Evolutionary conservation across 2,113 vertebrate species (phyloP).

Genomic region (Nycticebus coucang): DNA sequence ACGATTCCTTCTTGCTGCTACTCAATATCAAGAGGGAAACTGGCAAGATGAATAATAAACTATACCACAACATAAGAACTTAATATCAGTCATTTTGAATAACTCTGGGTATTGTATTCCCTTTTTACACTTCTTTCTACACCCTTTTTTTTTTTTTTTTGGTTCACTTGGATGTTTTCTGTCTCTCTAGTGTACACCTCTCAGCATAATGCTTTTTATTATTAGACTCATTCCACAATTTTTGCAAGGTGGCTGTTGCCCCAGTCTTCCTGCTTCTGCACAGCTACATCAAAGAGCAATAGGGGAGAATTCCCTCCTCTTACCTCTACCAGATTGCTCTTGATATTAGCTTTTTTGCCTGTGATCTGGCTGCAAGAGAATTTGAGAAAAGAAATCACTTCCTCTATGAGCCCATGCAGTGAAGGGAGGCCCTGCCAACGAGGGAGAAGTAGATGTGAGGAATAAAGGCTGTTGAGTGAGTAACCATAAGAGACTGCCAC

Average conservation of each 20-base stretch:
- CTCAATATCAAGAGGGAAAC: neutral
- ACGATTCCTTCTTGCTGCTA: neutral
- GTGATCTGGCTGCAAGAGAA: neutral
- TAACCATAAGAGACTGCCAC: neutral
- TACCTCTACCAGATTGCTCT: neutral
- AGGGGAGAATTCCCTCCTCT: neutral
- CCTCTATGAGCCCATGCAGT: neutral
- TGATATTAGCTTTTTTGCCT: neutral
- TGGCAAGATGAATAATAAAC: neutral
- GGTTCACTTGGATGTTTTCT: neutral
- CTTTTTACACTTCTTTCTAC: neutral
- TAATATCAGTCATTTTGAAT: neutral
- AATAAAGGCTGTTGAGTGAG: neutral
- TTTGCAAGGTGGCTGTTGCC: neutral
- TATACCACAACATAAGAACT: neutral
- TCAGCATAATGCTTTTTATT: neutral
- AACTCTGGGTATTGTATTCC: neutral
- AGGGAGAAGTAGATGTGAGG: neutral
- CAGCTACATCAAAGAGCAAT: neutral
- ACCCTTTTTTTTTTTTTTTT: neutral
- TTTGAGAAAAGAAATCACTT: neutral
- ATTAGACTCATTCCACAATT: neutral
- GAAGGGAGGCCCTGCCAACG: neutral
- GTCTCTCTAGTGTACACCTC: neutral
- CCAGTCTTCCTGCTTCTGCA: neutral